Percentiles rank a stretch among this genome's conserved stretches.
phyloP scores from a whole-genome alignment of 2,797 vertebrate species.

The Netta rufina region DNA sequence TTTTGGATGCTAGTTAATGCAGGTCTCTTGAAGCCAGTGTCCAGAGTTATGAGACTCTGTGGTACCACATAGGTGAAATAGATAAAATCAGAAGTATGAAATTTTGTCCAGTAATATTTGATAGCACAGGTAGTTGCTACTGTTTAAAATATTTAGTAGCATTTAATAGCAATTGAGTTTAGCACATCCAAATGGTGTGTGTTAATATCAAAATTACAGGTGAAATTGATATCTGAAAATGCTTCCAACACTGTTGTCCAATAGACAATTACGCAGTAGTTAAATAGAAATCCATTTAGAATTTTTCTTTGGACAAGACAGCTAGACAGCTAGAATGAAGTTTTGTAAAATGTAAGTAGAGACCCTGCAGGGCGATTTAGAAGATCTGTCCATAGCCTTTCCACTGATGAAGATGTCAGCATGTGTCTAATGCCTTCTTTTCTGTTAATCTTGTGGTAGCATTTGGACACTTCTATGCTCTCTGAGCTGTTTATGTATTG shows the following conservation, averaged over 20 bases:
- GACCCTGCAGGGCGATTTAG: not conserved
- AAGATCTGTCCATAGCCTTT: not conserved
- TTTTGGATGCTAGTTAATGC: not conserved
- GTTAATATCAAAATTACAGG: not conserved
- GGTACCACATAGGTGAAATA: not conserved
- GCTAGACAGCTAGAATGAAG: not conserved
- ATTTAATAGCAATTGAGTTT: not conserved
- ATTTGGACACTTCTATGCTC: not conserved
- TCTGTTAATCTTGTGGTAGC: not conserved
- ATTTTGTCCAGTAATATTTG: not conserved
- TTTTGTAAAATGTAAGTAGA: not conserved
- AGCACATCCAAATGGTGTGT: not conserved
- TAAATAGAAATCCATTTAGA: not conserved
- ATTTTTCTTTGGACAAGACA: not conserved
- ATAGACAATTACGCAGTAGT: not conserved
- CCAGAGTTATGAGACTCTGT: not conserved
- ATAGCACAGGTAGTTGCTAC: not conserved
- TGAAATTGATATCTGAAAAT: not conserved
- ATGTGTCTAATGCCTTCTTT: not conserved
- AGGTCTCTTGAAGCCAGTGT: not conserved
- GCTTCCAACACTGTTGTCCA: not conserved
- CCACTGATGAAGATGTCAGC: not conserved
- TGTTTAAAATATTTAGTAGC: not conserved
- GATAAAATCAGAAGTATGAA: not conserved
- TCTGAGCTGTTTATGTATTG: not conserved